phyloP scores from a whole-genome alignment of 2,888 invertebrate species.

The Netelia inedita region DNA sequence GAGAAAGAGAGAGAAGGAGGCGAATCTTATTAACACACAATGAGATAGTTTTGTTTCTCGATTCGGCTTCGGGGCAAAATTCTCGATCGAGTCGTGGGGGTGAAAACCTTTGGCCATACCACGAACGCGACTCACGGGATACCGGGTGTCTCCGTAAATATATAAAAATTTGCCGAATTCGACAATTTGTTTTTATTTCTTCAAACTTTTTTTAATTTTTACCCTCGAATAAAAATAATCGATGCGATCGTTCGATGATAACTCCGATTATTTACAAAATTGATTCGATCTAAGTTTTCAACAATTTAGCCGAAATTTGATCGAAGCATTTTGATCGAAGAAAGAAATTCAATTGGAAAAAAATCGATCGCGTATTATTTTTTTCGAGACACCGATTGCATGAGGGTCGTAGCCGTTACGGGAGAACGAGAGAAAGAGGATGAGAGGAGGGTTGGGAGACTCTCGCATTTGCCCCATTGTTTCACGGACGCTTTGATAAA shows the following conservation, averaged over 20 bases:
- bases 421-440: slow-evolving; percentile 36
- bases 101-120: slow-evolving; percentile 69
- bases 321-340: neutral
- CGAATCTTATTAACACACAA: slow-evolving; percentile 85
- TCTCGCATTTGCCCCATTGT: slow-evolving; percentile 81
- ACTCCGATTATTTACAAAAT: neutral
- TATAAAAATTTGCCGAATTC: slow-evolving; percentile 2
- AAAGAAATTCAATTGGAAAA: neutral
- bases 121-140: slow-evolving; percentile 41
- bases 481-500: slow-evolving; percentile 84
- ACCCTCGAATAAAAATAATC: no score
- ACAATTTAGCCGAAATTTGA: neutral
- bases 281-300: neutral
- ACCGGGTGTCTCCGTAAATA: slow-evolving; percentile 55
- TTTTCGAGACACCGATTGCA: slow-evolving; percentile 70
- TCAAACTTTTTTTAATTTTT: neutral
- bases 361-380: neutral
- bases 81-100: slow-evolving; percentile 58
- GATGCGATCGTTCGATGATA: no score
- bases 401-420: slow-evolving; percentile 50
- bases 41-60: slow-evolving; percentile 84
- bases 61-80: slow-evolving; percentile 43
- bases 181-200: neutral
- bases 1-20: slow-evolving; percentile 74
- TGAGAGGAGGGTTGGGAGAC: slow-evolving; percentile 68